Conservation (phyloP, 2,113 vertebrate species). For the Pavo muticus region DNA sequence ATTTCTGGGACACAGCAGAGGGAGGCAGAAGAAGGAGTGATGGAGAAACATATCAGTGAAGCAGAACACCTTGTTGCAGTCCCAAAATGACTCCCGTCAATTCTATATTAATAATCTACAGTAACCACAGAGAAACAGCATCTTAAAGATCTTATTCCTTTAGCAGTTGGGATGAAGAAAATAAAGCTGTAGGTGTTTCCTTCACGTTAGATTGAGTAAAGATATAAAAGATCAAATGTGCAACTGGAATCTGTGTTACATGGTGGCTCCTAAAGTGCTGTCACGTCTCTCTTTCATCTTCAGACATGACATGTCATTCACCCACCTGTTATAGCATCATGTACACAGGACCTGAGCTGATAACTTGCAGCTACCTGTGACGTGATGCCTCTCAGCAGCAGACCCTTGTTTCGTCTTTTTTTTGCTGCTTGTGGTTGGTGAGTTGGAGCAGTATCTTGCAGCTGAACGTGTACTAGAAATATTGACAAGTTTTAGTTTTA, state of each 20-base stretch:
- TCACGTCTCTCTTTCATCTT: slow-evolving; percentile 59
- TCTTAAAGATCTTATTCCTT: not conserved
- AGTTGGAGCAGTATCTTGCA: not conserved
- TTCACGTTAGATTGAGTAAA: not conserved
- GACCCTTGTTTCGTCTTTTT: slow-evolving; percentile 5
- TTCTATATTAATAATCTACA: not conserved
- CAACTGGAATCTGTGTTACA: slow-evolving; percentile 4
- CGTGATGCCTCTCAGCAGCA: not conserved
- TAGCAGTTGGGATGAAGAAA: not conserved
- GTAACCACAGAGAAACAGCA: not conserved
- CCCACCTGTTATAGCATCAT: slow-evolving; percentile 35
- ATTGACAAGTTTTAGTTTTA: slow-evolving; percentile 24
- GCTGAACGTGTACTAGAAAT: not conserved
- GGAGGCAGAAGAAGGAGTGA: not conserved
- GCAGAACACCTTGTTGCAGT: not conserved
- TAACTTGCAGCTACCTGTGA: not conserved
- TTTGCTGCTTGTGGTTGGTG: slow-evolving; percentile 28
- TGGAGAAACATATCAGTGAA: not conserved
- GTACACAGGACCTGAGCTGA: not conserved
- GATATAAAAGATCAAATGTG: not conserved
- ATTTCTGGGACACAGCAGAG: not conserved
- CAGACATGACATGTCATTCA: slow-evolving; percentile 55
- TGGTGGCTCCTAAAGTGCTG: slow-evolving; percentile 32
- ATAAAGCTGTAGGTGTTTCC: not conserved
- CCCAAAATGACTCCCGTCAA: not conserved